Percentiles rank a stretch among this genome's conserved stretches.
phyloP scores from a whole-genome alignment of 2,113 vertebrate species.

The Balaeniceps rex region DNA sequence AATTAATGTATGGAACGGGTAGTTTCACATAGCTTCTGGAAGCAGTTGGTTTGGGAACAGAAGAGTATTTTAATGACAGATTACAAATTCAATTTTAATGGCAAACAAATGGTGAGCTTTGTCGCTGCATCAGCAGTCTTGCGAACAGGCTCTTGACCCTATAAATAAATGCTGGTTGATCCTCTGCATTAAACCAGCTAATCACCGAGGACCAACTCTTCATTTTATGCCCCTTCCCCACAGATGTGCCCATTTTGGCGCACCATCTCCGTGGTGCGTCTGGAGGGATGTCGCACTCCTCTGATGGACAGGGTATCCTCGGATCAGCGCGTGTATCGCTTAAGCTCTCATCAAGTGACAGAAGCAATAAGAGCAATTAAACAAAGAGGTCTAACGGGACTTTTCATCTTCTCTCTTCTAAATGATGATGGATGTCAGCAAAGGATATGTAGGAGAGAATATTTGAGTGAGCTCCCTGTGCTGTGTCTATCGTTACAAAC shows the following conservation, averaged over 20 bases:
- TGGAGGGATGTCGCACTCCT: neutral
- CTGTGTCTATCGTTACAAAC: neutral
- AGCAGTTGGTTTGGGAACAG: neutral
- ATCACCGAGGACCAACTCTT: neutral
- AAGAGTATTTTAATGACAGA: neutral
- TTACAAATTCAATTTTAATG: constrained; percentile 32
- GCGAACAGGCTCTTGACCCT: neutral
- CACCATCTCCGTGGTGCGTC: fast-evolving
- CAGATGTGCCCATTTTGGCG: fast-evolving
- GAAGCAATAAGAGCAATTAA: constrained; percentile 11
- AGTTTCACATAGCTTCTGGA: neutral
- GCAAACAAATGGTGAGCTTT: neutral
- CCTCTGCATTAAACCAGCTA: neutral
- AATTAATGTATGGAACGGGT: neutral
- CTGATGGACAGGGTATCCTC: neutral
- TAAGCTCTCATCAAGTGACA: neutral
- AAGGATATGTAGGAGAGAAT: neutral
- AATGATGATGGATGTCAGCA: neutral
- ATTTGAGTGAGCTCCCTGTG: neutral
- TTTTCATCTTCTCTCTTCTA: neutral
- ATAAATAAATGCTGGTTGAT: neutral
- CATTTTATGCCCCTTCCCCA: neutral
- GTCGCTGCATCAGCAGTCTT: neutral
- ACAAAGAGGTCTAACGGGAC: neutral
- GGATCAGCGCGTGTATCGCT: neutral